Evolutionary conservation across 2,113 vertebrate species (phyloP).

Genomic region (Vidua chalybeata): DNA sequence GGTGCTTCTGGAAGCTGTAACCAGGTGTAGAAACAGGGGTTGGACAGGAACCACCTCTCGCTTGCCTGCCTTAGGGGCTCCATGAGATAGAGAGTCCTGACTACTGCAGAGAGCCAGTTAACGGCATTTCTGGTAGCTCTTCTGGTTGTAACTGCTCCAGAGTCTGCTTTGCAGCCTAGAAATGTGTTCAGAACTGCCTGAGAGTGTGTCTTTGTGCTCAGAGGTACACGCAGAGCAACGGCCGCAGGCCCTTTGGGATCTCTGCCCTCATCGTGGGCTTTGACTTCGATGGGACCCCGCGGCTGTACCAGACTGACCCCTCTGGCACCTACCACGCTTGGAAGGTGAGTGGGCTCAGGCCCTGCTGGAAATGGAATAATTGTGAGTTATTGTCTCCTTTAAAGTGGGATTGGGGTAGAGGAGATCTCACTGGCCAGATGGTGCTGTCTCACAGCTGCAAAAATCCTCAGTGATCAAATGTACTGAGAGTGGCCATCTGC

Average conservation of each 20-base stretch:
- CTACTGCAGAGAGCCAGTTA: not conserved
- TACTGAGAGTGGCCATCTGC: not conserved
- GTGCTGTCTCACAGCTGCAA: not conserved
- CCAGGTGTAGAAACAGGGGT: not conserved
- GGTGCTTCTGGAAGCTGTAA: not conserved
- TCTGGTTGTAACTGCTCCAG: not conserved
- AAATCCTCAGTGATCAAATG: not conserved
- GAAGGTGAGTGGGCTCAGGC: constrained; percentile 76
- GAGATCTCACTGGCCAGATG: not conserved
- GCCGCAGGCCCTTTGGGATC: constrained; percentile 87
- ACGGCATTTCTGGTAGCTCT: not conserved
- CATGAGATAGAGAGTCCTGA: rapidly evolving
- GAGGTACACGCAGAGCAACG: constrained; percentile 89
- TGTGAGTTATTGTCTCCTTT: not conserved
- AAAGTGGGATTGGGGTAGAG: not conserved
- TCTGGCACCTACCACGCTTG: constrained; percentile 90
- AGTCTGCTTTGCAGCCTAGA: not conserved
- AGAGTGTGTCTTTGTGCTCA: constrained; percentile 27
- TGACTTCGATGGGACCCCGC: constrained; percentile 85
- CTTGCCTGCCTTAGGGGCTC: not conserved
- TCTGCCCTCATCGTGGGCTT: constrained; percentile 88
- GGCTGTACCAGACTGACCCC: constrained; percentile 87
- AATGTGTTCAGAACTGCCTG: not conserved
- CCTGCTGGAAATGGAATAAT: not conserved
- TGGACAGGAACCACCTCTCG: not conserved